A percentile compares a stretch with the other conserved stretches of the same genome.
Conservation (phyloP, 2,113 vertebrate genomes). For the Malurus melanocephalus region DNA sequence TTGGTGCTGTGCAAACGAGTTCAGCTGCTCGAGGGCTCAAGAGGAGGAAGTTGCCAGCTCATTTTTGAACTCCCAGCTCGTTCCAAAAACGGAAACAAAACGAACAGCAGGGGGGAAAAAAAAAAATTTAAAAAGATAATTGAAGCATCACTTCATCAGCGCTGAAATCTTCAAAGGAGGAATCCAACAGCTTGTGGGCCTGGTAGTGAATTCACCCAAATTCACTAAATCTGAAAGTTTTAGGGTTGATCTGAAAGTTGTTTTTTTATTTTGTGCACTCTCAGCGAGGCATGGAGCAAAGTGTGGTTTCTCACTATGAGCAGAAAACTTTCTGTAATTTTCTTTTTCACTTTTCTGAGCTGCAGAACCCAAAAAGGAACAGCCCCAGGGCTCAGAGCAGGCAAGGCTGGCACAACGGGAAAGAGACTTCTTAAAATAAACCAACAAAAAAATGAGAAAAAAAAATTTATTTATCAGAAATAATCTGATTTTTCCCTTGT, state of each 20-base stretch:
- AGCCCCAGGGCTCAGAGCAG: not conserved
- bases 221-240: too few relatives aligned
- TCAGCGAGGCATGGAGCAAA: not conserved
- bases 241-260: too few relatives aligned
- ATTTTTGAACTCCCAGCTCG: not conserved
- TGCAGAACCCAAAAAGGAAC: not conserved
- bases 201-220: not conserved
- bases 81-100: not conserved
- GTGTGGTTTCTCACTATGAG: not conserved
- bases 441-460: rapidly evolving
- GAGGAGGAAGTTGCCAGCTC: constrained; percentile 35
- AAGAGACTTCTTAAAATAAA: rapidly evolving
- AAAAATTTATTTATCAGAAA: not conserved
- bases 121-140: not conserved
- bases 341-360: not conserved
- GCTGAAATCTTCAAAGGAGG: constrained; percentile 1
- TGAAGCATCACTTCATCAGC: not conserved
- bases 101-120: not conserved
- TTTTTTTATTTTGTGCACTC: not conserved
- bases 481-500: not conserved
- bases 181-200: not conserved
- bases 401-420: not conserved
- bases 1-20: not conserved
- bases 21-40: not conserved
- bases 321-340: not conserved